A percentile compares a stretch with the other conserved stretches of the same genome.
These are phyloP conservation scores for Poeciliopsis turrubarensis DNA, from an alignment of 2,113 vertebrate genomes.

Conservation along the genomic window DNA sequence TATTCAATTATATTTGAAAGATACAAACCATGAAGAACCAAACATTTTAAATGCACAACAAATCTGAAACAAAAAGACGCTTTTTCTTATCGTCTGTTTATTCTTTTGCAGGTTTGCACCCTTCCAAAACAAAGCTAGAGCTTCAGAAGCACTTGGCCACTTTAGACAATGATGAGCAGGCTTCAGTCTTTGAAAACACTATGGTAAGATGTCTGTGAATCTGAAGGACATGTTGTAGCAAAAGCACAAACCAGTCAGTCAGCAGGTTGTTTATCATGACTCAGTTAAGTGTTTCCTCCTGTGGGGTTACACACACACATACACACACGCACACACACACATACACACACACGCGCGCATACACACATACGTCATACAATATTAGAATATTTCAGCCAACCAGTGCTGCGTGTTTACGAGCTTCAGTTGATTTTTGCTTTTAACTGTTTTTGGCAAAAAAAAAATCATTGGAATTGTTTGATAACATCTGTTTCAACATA, in stretches of 20 bases:
- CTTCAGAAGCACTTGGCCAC: constrained; percentile 92
- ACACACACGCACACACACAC: constrained; percentile 17
- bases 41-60: background rate
- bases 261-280: background rate
- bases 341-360: constrained; percentile 12
- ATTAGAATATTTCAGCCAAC: background rate
- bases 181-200: constrained; percentile 90
- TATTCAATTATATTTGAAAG: background rate
- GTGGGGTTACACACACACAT: background rate
- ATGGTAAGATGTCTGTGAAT: constrained; percentile 80
- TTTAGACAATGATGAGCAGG: constrained; percentile 92
- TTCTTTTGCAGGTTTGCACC: constrained; percentile 83
- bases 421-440: background rate
- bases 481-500: background rate
- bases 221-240: background rate
- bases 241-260: constrained; percentile 37
- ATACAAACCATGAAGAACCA: background rate
- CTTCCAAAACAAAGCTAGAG: constrained; percentile 93
- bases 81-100: background rate
- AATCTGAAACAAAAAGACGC: background rate
- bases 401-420: background rate
- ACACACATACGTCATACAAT: background rate
- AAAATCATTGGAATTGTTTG: no score
- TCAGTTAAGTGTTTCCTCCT: constrained; percentile 19
- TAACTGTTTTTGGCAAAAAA: background rate